Percentiles rank a stretch among this genome's conserved stretches.
Evolutionary conservation across 2,113 vertebrate genomes (phyloP).

Genomic region (Pandion haliaetus): DNA sequence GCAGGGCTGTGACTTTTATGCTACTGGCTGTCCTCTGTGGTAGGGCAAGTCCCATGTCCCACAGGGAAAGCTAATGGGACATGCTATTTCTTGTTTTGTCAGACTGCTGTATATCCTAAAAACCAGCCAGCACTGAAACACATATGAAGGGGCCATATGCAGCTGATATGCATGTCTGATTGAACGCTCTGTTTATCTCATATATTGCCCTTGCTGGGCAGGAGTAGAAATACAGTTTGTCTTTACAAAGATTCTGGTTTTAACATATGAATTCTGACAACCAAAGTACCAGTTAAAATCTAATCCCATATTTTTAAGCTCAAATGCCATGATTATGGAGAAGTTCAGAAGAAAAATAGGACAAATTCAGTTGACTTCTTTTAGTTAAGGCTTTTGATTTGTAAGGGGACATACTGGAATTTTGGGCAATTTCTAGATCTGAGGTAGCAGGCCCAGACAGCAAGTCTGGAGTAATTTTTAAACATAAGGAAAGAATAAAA

Average conservation of each 20-base stretch:
- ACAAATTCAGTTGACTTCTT: not conserved
- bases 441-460: not conserved
- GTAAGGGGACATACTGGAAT: not conserved
- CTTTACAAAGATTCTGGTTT: not conserved
- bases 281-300: not conserved
- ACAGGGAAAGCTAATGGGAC: not conserved
- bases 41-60: fast-evolving
- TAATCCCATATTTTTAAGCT: not conserved
- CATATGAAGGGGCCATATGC: not conserved
- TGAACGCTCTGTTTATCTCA: not conserved
- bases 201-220: not conserved
- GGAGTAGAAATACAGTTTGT: not conserved
- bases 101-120: not conserved
- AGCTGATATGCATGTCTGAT: fast-evolving
- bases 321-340: not conserved
- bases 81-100: not conserved
- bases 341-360: not conserved
- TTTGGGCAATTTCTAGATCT: not conserved
- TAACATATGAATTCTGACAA: not conserved
- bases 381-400: not conserved
- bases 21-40: not conserved
- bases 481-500: not conserved
- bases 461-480: not conserved
- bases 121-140: not conserved
- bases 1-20: not conserved